phyloP scores from a whole-genome alignment of 2,113 vertebrate species.

The Natator depressus region DNA sequence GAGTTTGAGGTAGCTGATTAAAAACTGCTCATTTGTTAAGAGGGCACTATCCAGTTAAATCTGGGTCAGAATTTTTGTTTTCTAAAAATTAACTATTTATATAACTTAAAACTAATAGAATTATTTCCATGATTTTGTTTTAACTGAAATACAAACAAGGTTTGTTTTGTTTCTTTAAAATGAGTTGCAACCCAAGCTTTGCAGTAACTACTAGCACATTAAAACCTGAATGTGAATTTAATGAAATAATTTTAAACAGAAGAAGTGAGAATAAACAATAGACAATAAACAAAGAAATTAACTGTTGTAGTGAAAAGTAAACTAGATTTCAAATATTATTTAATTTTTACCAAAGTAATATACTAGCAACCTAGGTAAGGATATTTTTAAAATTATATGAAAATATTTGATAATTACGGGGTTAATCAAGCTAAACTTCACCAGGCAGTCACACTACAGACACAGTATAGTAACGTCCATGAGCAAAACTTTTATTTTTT shows the following conservation, averaged over 20 bases:
- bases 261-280: no score
- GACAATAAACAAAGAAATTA: no score
- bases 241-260: not conserved
- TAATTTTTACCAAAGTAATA: no score
- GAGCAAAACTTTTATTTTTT: not conserved
- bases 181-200: not conserved
- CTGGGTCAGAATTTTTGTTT: no score
- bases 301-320: no score
- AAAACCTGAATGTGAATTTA: not conserved
- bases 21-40: not conserved
- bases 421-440: not conserved
- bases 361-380: no score
- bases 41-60: not conserved
- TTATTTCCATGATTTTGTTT: no score
- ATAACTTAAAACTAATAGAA: no score
- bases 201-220: fast-evolving
- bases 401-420: no score
- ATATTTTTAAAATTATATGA: no score
- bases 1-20: not conserved
- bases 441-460: not conserved
- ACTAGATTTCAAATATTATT: no score
- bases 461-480: not conserved
- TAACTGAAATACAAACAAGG: not conserved
- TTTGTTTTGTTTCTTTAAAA: not conserved
- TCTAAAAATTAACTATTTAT: no score